Evolutionary conservation across 2,113 vertebrate species (phyloP), one percentile per base, ranked within the genome.

Genomic region (Salvelinus fontinalis): DNA sequence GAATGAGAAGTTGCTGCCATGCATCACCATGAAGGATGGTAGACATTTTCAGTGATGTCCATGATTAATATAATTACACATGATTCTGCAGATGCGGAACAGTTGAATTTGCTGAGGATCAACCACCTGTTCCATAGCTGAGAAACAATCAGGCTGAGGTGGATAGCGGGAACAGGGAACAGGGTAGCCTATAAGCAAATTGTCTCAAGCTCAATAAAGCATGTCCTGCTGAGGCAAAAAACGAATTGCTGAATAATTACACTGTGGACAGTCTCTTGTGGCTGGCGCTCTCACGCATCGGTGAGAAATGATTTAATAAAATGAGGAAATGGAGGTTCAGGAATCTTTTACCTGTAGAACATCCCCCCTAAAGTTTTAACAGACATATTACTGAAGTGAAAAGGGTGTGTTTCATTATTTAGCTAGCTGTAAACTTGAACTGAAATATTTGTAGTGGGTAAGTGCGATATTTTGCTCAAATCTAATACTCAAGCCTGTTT

Each of bases 181-280:
- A 11, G 74, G 74, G 69, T 71, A 78, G 29, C 69, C 60, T 83
- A 66, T 54, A 78, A 67, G 78, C 76, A 76, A 73, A 84, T 79
- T 84, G 73, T 84, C 82, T 81, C 70, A 62, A 82, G 82, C 79
- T 87, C 82, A 84, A 80, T 79, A 87, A 82, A 83, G 84, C 76
- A 16, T 86, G 68, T 81, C 85, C 81, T 1, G 60, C 78, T 51
- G 75, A 80, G 85, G 60, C 76, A 81, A 70, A 76, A 74, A 82
- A 79, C 79, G 82, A 89, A 90, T 88, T 82, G 86, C 75, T 87
- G 67, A 84, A 76, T 84, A 87, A 84, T 86, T 82, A 87, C 79
- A 51, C 77, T 75, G 69, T 74, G 57, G 67, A 39, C 18, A 59
- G 29, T 71, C 64, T 66, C 79, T 71, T 82, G 64, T 62, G 77